phyloP scores from a whole-genome alignment of 2,888 invertebrate species.

The Sinohyriopsis cumingii region DNA sequence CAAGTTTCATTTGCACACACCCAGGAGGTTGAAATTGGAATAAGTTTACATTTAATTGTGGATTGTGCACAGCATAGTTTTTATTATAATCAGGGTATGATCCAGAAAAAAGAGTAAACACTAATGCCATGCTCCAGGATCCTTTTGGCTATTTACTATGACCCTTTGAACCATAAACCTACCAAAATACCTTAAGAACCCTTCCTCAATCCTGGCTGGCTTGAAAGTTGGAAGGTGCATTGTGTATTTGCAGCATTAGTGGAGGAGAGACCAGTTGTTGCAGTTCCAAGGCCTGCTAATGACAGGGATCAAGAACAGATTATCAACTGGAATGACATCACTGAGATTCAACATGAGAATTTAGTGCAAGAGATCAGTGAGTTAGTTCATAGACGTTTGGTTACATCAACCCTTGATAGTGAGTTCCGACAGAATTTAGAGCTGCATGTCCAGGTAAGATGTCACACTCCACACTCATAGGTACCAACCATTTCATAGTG shows the following conservation, averaged over 20 bases:
- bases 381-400: constrained; percentile 66
- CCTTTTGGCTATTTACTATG: constrained; percentile 10
- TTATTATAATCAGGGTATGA: too few relatives aligned
- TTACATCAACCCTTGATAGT: constrained; percentile 65
- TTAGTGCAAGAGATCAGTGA: constrained; percentile 69
- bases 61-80: too few relatives aligned
- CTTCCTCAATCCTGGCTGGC: not conserved
- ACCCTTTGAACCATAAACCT: not conserved
- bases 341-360: constrained; percentile 52
- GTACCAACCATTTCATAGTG: not conserved
- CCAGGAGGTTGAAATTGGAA: too few relatives aligned
- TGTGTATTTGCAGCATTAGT: too few relatives aligned
- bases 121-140: constrained; percentile 6
- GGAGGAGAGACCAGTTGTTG: too few relatives aligned
- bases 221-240: not conserved
- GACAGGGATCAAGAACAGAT: constrained; percentile 5
- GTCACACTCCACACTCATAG: not conserved
- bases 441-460: constrained; percentile 55
- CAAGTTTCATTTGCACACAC: too few relatives aligned
- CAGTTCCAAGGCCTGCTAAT: constrained; percentile 1
- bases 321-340: constrained; percentile 26
- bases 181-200: constrained; percentile 1
- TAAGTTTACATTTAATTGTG: too few relatives aligned
- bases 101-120: too few relatives aligned
- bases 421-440: constrained; percentile 66